Percentiles rank a stretch among this genome's conserved stretches.
These are phyloP conservation scores for Calyptomena viridis DNA, from an alignment of 2,113 vertebrate species.

Conservation along the genomic window DNA sequence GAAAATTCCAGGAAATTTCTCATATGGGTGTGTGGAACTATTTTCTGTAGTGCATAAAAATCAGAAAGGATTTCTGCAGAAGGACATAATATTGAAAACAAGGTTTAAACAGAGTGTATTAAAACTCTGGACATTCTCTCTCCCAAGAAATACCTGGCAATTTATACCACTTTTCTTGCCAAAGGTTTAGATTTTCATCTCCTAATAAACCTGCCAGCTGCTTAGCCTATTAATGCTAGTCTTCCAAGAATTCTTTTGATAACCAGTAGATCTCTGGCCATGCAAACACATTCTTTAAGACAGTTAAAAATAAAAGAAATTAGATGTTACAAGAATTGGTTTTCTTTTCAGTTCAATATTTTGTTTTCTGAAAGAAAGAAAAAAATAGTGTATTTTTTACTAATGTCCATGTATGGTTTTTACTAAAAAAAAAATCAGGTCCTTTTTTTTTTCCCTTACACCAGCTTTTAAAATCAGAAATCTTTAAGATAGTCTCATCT, in stretches of 20 bases:
- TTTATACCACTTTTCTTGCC: constrained; percentile 1
- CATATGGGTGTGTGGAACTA: not conserved
- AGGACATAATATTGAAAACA: constrained; percentile 36
- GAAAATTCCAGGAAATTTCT: constrained; percentile 34
- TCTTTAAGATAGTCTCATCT: not conserved
- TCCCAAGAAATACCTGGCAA: not conserved
- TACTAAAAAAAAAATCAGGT: not conserved
- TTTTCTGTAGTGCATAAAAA: constrained; percentile 19
- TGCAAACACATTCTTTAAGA: not conserved
- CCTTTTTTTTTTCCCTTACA: not conserved
- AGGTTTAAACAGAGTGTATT: constrained; percentile 3
- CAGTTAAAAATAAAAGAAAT: not conserved
- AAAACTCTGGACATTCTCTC: not conserved
- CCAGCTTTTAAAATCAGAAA: not conserved
- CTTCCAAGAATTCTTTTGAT: constrained; percentile 51
- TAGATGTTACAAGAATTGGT: not conserved
- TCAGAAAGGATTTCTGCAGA: constrained; percentile 27
- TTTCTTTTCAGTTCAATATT: not conserved
- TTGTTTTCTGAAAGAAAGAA: not conserved
- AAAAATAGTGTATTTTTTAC: not conserved
- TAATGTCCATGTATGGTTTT: not conserved
- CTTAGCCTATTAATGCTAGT: not conserved
- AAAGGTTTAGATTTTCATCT: constrained; percentile 8
- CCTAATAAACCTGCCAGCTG: not conserved
- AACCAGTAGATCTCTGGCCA: not conserved